Conservation (phyloP, 2,888 invertebrate species). For the Cataglyphis rosenhaueri region DNA sequence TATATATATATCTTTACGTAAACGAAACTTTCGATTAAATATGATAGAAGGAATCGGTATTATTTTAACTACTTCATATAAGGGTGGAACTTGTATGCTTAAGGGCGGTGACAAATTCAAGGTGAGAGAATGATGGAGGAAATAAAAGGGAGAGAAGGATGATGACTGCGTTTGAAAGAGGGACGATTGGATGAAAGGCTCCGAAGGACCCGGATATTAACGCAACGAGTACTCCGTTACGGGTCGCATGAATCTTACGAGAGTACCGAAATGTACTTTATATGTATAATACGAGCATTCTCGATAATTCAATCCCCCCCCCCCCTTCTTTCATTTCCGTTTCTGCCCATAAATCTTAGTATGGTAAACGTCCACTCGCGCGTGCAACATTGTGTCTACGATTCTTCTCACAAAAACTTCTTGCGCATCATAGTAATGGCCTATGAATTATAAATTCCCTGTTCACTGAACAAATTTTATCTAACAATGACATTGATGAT, state of each 20-base stretch:
- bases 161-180: constrained; percentile 54
- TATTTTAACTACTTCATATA: constrained; percentile 57
- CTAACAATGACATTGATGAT: constrained; percentile 2
- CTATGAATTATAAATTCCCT: constrained; percentile 54
- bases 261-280: constrained; percentile 55
- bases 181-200: constrained; percentile 51
- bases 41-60: background rate
- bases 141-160: constrained; percentile 47
- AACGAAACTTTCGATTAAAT: background rate
- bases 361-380: constrained; percentile 48
- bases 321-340: constrained; percentile 34
- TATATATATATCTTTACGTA: background rate
- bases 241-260: constrained; percentile 55
- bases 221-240: constrained; percentile 60
- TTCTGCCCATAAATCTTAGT: constrained; percentile 43
- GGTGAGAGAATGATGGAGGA: constrained; percentile 48
- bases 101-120: constrained; percentile 66
- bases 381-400: constrained; percentile 69
- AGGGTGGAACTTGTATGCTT: constrained; percentile 72
- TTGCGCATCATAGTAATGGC: constrained; percentile 49
- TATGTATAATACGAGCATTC: constrained; percentile 27
- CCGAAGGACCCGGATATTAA: constrained; percentile 72
- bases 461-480: constrained; percentile 45
- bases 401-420: constrained; percentile 55
- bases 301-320: constrained; percentile 24